Base-by-base conservation (phyloP, 2,797 vertebrate species). In the Falco novaeseelandiae region DNA sequence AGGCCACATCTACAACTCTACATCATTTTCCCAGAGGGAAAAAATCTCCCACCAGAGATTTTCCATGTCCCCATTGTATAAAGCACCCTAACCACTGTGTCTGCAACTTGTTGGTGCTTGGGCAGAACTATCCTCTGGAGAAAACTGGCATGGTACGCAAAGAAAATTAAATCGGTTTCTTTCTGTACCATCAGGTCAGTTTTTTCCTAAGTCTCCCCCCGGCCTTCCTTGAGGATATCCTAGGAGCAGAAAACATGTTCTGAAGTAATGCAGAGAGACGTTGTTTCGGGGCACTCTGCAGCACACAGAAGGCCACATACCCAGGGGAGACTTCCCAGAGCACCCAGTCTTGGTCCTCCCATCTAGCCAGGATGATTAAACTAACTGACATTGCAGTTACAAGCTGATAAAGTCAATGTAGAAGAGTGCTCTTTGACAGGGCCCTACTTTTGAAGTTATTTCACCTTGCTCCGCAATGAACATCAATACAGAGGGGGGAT, bases 11-110 rank as follows among this genome's bases (percentile, higher is more conserved):
- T 83, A 36, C 55, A 73, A 16, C 87, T 85, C 22, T 4, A 12
- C 79, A 71, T 52, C 22, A 27, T 77, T 88, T 96, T 93, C 88
- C 86, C 72, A 55, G 81, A 51, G 44, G 84, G 52, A 8, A 12
- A 48, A 82, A 34, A 9, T 0, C 10, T 49, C 80, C 38, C 66
- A 87, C 30, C 79, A 83, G 71, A 63, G 67, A 73, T 89, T 91
- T 93, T 89, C 79, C 82, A 26, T 14, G 12, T 76, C 40, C 83
- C 30, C 0, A 0, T 9, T 63, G 20, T 29, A 15, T 14, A 63
- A 49, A 2, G 36, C 46, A 46, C 57, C 63, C 61, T n/a, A 19
- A 61, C 18, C 44, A 23, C 77, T 3, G 0, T 8, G 29, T 71
- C 23, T 30, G 82, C 2, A 1, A 23, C 22, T 62, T 51, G 57